Evolutionary conservation across 1,140 invertebrate species (phyloP).

Genomic region (Panonychus citri): DNA sequence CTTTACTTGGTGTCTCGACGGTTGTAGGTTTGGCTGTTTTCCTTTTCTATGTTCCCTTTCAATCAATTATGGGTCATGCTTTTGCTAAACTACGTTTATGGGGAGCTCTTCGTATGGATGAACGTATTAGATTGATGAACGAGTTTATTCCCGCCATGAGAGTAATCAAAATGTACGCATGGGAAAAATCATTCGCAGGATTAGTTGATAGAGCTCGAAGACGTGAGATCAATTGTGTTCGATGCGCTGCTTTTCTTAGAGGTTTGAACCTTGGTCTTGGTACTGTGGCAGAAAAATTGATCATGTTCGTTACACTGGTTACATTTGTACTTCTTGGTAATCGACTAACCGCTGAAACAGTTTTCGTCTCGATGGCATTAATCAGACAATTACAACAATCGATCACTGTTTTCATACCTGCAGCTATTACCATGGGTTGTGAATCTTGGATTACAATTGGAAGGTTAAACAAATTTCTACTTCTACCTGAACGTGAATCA

Average conservation of each 20-base stretch:
- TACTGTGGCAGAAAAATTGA: constrained; percentile 33
- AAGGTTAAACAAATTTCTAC: constrained; percentile 25
- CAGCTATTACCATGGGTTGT: constrained; percentile 34
- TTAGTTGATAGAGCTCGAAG: constrained; percentile 33
- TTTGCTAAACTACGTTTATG: constrained; percentile 1
- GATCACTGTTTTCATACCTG: constrained; percentile 35
- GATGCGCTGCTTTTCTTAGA: constrained; percentile 38
- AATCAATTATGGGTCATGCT: constrained; percentile 39
- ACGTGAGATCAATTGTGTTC: constrained; percentile 40
- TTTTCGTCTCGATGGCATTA: background rate
- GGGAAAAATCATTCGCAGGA: constrained; percentile 50
- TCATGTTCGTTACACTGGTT: constrained; percentile 43
- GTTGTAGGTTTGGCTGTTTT: constrained; percentile 51
- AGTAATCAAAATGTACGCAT: constrained; percentile 52
- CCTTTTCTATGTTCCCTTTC: constrained; percentile 53
- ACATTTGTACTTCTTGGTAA: constrained; percentile 28
- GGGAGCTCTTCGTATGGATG: constrained; percentile 37
- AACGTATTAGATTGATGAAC: constrained; percentile 61
- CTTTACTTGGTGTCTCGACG: constrained; percentile 33
- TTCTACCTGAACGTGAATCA: constrained; percentile 19
- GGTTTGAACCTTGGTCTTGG: constrained; percentile 32
- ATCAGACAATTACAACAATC: background rate
- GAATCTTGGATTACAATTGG: constrained; percentile 35
- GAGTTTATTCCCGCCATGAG: constrained; percentile 73
- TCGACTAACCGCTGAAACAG: background rate